Conservation (phyloP, 1,140 invertebrate genomes). For the Atta cephalotes region DNA sequence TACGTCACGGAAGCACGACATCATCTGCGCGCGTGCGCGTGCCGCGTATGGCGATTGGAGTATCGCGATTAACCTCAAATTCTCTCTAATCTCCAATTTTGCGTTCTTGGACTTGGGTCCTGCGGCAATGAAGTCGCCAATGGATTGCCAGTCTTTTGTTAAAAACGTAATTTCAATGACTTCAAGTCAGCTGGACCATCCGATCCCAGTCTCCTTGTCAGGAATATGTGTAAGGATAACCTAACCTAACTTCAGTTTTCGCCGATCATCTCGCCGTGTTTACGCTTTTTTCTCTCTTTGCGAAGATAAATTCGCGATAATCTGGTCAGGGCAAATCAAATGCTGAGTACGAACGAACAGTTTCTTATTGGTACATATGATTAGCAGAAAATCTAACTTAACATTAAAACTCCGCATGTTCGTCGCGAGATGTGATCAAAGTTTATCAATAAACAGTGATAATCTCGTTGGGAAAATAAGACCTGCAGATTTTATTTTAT, state of each 20-base stretch:
- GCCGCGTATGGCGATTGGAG: too few species aligned
- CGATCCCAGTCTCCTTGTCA: not conserved
- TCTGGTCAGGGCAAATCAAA: not conserved
- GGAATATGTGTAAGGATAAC: not conserved
- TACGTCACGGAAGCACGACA: slow-evolving; percentile 55
- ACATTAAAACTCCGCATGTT: not conserved
- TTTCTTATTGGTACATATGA: not conserved
- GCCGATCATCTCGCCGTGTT: not conserved
- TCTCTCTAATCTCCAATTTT: not conserved
- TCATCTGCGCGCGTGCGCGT: too few species aligned
- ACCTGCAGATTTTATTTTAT: not conserved
- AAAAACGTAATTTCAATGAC: not conserved
- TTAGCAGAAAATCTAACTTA: not conserved
- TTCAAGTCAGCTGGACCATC: not conserved
- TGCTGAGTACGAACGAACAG: not conserved
- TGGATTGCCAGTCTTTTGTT: not conserved
- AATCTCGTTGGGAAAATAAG: not conserved
- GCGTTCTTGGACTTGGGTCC: not conserved
- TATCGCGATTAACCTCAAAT: slow-evolving; percentile 28
- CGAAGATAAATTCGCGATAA: not conserved
- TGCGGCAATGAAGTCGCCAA: not conserved
- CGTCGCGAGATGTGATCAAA: not conserved
- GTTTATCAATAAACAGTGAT: not conserved
- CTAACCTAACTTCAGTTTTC: slow-evolving; percentile 9
- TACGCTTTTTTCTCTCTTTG: not conserved